Evolutionary conservation across 1,140 invertebrate species (phyloP).

Genomic region (Macrobrachium nipponense): DNA sequence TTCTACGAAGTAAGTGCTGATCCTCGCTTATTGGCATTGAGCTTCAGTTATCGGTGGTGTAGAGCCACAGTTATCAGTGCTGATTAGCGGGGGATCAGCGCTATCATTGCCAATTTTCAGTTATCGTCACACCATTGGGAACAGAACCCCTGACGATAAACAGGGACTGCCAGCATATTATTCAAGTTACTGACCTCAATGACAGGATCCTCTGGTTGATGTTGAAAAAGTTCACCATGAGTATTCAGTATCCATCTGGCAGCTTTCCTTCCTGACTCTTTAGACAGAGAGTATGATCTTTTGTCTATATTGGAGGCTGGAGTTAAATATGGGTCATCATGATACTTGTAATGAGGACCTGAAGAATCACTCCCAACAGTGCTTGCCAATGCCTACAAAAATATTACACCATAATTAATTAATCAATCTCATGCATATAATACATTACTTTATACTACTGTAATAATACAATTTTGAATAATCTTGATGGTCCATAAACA

Average conservation of each 20-base stretch:
- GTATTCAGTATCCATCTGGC: slow-evolving; percentile 86
- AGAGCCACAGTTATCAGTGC: too few species aligned
- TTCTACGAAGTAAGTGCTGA: too few species aligned
- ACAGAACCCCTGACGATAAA: too few species aligned
- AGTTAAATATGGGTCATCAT: slow-evolving; percentile 90
- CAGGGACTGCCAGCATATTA: too few species aligned
- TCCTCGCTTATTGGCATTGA: too few species aligned
- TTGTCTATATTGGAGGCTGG: slow-evolving; percentile 82
- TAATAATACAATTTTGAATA: background rate
- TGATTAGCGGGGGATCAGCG: too few species aligned
- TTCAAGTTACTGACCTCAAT: slow-evolving; percentile 68
- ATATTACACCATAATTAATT: background rate
- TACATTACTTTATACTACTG: background rate
- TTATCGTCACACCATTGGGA: too few species aligned
- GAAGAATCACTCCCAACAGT: slow-evolving; percentile 81
- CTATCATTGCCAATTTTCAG: too few species aligned
- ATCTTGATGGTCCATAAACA: slow-evolving; percentile 49
- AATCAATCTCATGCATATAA: background rate
- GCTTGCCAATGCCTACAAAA: slow-evolving; percentile 76
- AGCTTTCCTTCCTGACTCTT: slow-evolving; percentile 87
- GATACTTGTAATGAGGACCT: slow-evolving; percentile 87
- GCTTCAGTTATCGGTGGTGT: too few species aligned
- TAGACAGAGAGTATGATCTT: slow-evolving; percentile 81
- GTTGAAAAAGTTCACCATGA: slow-evolving; percentile 81
- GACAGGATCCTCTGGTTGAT: slow-evolving; percentile 78